These are phyloP conservation scores for Takifugu bimaculatus DNA, from an alignment of 2,113 vertebrate genomes.

Conservation along the genomic window DNA sequence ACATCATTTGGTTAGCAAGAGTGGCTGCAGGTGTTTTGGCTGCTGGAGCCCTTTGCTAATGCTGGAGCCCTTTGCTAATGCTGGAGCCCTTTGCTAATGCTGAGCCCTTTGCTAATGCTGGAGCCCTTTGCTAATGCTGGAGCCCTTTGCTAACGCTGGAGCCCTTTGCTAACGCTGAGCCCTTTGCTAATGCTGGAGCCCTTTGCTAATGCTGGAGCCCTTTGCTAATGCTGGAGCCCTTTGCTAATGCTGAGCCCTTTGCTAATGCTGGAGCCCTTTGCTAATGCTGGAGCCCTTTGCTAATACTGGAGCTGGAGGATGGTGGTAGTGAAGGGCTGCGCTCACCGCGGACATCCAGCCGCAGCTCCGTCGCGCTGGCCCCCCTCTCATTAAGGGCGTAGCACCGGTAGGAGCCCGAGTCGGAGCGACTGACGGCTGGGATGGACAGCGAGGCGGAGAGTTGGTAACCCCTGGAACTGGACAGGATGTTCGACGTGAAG, in stretches of 20 bases:
- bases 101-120: background rate
- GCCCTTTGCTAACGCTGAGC: background rate
- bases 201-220: background rate
- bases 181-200: background rate
- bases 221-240: background rate
- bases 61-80: background rate
- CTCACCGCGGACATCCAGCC: slow-evolving; percentile 86
- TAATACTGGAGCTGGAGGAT: background rate
- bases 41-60: background rate
- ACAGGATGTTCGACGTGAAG: slow-evolving; percentile 61
- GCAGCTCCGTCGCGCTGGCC: slow-evolving; percentile 71
- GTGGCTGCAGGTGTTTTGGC: background rate
- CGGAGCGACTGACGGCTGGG: slow-evolving; percentile 77
- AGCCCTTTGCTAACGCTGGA: background rate
- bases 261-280: background rate
- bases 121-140: background rate
- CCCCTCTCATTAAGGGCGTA: slow-evolving; percentile 84
- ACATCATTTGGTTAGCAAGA: background rate
- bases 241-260: background rate
- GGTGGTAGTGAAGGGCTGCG: background rate
- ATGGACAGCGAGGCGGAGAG: slow-evolving; percentile 71
- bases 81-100: background rate
- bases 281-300: background rate
- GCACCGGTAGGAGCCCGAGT: slow-evolving; percentile 87
- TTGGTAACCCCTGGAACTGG: slow-evolving; percentile 57